phyloP scores from a whole-genome alignment of 2,113 vertebrate genomes.

The Hiodon alosoides region DNA sequence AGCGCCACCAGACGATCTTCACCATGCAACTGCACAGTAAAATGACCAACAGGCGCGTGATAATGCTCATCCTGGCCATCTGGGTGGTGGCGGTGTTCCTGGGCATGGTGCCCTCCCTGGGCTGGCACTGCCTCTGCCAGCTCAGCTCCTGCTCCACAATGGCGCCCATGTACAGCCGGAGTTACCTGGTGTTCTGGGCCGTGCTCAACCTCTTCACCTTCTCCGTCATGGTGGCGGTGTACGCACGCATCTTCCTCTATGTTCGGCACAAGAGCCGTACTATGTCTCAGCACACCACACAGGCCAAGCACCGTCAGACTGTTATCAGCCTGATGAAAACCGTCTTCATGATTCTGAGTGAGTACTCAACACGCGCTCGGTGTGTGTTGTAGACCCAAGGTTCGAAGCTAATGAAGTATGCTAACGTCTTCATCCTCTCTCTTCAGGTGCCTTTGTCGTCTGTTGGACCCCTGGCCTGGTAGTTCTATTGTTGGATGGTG shows the following conservation, averaged over 20 bases:
- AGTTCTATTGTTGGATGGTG: constrained; percentile 76
- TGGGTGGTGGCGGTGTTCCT: constrained; percentile 87
- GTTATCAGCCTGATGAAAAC: constrained; percentile 95
- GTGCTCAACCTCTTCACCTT: constrained; percentile 84
- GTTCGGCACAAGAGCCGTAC: constrained; percentile 84
- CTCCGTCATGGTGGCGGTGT: constrained; percentile 84
- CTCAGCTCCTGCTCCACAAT: constrained; percentile 77
- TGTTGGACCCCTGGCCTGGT: constrained; percentile 87
- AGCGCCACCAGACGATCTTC: constrained; percentile 91
- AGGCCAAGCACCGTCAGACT: constrained; percentile 71
- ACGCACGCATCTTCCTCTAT: constrained; percentile 87
- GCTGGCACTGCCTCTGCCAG: constrained; percentile 91
- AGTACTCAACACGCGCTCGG: constrained; percentile 40
- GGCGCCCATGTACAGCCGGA: constrained; percentile 89
- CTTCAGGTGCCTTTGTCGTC: constrained; percentile 81
- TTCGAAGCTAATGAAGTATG: no score
- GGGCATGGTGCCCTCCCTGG: constrained; percentile 86
- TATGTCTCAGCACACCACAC: constrained; percentile 79
- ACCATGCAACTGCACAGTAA: constrained; percentile 91
- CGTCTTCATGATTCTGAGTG: constrained; percentile 89
- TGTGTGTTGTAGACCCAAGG: no score
- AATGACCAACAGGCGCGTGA: constrained; percentile 83
- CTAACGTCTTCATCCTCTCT: constrained; percentile 9
- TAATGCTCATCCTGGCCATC: constrained; percentile 76
- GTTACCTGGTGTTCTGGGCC: constrained; percentile 91